Base-by-base conservation (phyloP, 2,797 vertebrate genomes). In the Scomberomorus guttatus region DNA sequence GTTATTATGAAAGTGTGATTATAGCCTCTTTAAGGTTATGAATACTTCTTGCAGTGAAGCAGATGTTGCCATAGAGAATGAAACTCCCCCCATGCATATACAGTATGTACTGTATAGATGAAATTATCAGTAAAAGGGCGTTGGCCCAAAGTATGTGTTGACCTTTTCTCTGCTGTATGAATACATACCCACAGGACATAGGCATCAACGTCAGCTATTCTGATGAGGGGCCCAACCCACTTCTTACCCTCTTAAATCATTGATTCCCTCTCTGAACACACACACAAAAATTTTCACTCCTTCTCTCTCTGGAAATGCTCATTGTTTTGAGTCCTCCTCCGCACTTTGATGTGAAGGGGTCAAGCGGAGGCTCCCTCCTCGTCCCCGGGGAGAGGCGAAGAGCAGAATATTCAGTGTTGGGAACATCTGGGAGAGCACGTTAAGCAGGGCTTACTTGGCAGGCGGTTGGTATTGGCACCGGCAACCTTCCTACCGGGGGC, bases 301-400 rank as follows among this genome's bases (percentile, higher is more conserved):
- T 42, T 73, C 62, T 15, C 57, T 79, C 68, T 59, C 25, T 84
- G 78, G 82, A 86, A 76, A 70, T 27, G 79, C 75, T 89, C 86
- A 75, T 91, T 91, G 91, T 92, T 92, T 87, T 72, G 81, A 84
- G 72, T 89, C 87, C 84, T 89, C 88, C 85, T 88, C 81, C 82
- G 51, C 77, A 83, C 92, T 93, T 91, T 92, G 91, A 93, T 66
- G 91, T 92, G 84, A 55, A 80, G 72, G 87, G 88, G 86, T 90
- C 89, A 87, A 79, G 83, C 77, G 0, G 87, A 67, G 89, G 77
- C 78, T 79, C 85, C 84, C 87, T 79, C 83, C 68, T 74, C 58
- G 24, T 79, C 80, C 79, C 50, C 13, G 11, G 71, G 78, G 71
- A 62, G 80, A 54, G 75, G 73, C 20, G 25, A 61, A 51, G 20